Base-by-base conservation (phyloP, 2,888 invertebrate species). In the Netelia melanura region DNA sequence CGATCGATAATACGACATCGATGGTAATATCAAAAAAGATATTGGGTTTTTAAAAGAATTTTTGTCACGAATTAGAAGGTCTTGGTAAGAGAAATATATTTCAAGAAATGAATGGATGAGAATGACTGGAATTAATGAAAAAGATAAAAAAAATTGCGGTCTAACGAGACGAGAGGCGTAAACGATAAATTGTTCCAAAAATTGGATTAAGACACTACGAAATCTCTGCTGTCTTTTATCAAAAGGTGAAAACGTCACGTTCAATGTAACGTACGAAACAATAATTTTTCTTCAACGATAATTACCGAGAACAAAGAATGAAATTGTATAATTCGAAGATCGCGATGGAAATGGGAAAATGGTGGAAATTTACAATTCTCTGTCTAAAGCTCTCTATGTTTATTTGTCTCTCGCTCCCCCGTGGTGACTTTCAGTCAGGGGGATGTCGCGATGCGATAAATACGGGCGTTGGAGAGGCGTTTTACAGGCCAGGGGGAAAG, bases 331-430 rank as follows among this genome's bases (percentile, higher is more conserved):
- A 70, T 79, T n/a, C 84, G 79, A 76, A 81, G 89, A 89, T 89
- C 88, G 87, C 87, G 86, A 82, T 84, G 86, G 87, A 88, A 89
- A 87, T 86, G 85, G 83, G 83, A 81, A 75, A 43, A 70, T 81
- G 14, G 68, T 62, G 75, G 43, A 75, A 81, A 62, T 75, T 30
- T 52, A 74, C 58, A 74, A 52, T 88, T 86, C 86, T 83, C 87
- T 78, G 83, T 81, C 76, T 82, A 83, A 30, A 43, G 44, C 62
- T 68, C 44, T 86, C 87, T 84, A 86, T 77, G 84, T 80, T 75
- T 80, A 81, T 78, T 75, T 80, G 83, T 86, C 87, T 86, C 87
- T 72, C 79, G 79, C 75, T 84, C 81, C 65, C 23, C 61, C 56
- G 30, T 21, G 65, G 56, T 64, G 72, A 75, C 54, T 84, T 77